phyloP scores from a whole-genome alignment of 2,797 vertebrate species.

The Pipistrellus kuhlii region DNA sequence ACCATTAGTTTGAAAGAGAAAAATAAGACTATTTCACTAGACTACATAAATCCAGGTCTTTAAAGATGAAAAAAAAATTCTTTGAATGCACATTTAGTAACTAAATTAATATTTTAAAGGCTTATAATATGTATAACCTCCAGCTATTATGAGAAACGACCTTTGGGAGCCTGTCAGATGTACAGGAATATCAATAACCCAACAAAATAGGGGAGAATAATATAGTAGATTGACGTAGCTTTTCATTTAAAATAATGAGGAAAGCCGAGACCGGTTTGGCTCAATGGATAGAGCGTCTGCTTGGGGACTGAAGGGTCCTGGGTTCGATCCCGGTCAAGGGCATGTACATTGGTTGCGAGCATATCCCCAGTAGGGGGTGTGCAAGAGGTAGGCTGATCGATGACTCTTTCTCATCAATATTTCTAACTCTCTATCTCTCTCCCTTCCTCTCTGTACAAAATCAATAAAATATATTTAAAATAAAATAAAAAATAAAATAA shows the following conservation, averaged over 20 bases:
- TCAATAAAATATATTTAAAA: too few species aligned
- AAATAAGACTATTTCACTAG: constrained; percentile 81
- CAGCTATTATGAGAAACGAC: constrained; percentile 83
- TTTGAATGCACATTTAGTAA: constrained; percentile 84
- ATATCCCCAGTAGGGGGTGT: too few species aligned
- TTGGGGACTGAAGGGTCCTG: too few species aligned
- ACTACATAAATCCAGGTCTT: constrained; percentile 80
- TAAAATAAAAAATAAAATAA: too few species aligned
- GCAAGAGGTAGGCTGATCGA: too few species aligned
- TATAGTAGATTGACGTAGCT: constrained; percentile 78
- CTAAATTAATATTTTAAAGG: constrained; percentile 85
- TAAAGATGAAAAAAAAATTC: constrained; percentile 83
- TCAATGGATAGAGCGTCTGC: too few species aligned
- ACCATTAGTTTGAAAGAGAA: constrained; percentile 66
- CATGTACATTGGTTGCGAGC: too few species aligned
- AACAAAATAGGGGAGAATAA: constrained; percentile 34
- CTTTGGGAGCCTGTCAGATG: constrained; percentile 81
- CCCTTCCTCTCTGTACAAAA: too few species aligned
- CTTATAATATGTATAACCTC: constrained; percentile 84
- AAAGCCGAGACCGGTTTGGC: background rate
- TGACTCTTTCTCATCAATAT: too few species aligned
- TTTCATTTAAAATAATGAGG: constrained; percentile 78
- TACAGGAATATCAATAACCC: constrained; percentile 79
- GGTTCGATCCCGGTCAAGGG: too few species aligned
- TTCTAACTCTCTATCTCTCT: too few species aligned